phyloP scores from a whole-genome alignment of 2,888 invertebrate species.

The Ecdyonurus torrentis region DNA sequence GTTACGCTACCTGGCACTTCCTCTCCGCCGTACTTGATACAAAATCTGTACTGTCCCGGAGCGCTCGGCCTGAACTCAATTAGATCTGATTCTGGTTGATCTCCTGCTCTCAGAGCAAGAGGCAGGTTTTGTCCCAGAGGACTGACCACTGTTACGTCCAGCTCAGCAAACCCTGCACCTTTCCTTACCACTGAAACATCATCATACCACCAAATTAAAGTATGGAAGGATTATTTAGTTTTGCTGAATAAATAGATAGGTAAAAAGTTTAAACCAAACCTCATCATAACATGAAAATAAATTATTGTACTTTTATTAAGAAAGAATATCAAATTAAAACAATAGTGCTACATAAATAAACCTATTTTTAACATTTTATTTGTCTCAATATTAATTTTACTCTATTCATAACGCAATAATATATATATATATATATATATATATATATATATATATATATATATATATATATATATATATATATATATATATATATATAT shows the following conservation, averaged over 20 bases:
- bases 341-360: too few relatives aligned
- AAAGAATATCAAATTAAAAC: too few relatives aligned
- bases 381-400: background rate
- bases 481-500: background rate
- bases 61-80: constrained; percentile 74
- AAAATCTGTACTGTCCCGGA: constrained; percentile 58
- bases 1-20: constrained; percentile 32
- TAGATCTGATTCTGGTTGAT: constrained; percentile 47
- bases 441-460: background rate
- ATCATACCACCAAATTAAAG: constrained; percentile 10
- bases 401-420: background rate
- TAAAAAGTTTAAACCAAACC: background rate
- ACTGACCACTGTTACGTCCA: constrained; percentile 75
- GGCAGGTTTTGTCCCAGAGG: constrained; percentile 72
- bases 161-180: constrained; percentile 67
- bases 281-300: background rate
- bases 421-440: background rate
- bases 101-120: constrained; percentile 48
- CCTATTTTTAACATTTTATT: too few relatives aligned
- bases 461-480: background rate
- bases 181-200: constrained; percentile 49
- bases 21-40: constrained; percentile 36
- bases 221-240: background rate
- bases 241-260: background rate
- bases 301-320: background rate